phyloP scores from a whole-genome alignment of 2,888 invertebrate species.

The Globia sparganii region DNA sequence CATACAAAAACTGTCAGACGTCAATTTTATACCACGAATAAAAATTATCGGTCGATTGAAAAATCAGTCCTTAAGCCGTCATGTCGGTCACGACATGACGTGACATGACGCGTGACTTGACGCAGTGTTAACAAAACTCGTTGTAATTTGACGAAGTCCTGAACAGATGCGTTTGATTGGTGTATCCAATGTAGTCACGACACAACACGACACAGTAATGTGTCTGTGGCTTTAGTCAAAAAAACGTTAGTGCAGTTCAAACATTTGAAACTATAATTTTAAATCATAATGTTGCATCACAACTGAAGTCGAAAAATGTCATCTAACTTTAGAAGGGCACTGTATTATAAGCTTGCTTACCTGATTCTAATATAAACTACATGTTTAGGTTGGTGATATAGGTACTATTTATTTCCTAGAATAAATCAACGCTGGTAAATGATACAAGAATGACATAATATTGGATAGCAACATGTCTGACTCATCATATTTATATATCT shows the following conservation, averaged over 20 bases:
- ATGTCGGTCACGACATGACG: no score
- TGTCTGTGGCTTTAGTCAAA: no score
- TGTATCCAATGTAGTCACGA: no score
- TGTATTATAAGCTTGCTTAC: not conserved
- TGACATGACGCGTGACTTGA: no score
- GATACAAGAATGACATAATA: conserved; percentile 28
- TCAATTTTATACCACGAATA: no score
- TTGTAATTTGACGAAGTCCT: no score
- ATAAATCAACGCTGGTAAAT: conserved; percentile 22
- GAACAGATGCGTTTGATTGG: no score
- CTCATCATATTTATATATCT: conserved; percentile 34
- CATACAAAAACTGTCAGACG: no score
- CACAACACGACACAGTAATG: no score
- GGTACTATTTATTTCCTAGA: conserved; percentile 15
- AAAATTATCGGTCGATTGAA: no score
- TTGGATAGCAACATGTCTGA: conserved; percentile 18
- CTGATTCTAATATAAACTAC: not conserved
- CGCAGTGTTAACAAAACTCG: no score
- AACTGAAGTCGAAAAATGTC: not conserved
- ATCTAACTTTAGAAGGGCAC: not conserved
- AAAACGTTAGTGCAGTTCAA: not conserved
- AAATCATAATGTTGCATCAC: not conserved
- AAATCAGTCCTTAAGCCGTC: no score
- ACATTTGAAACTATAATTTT: not conserved
- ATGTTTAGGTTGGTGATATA: not conserved